phyloP scores from a whole-genome alignment of 2,113 vertebrate species.

The Cercocebus atys region DNA sequence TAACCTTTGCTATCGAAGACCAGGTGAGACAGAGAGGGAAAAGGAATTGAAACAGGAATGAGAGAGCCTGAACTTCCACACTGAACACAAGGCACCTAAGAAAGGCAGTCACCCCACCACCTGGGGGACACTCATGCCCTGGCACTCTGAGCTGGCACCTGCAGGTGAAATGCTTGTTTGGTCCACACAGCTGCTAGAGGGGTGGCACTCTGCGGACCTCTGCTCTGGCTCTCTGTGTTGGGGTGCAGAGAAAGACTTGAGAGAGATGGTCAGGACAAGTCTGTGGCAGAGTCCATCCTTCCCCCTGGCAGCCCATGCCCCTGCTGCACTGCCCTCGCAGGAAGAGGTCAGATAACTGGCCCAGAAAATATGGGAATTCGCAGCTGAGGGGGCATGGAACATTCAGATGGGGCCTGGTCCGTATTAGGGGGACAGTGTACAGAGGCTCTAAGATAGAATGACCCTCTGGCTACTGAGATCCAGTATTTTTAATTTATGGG shows the following conservation, averaged over 20 bases:
- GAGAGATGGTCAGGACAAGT: neutral
- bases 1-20: slow-evolving; percentile 80
- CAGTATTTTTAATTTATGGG: neutral
- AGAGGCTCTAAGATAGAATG: neutral
- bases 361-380: neutral
- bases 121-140: fast-evolving
- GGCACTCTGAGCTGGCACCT: too few relatives aligned
- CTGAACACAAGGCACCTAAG: fast-evolving
- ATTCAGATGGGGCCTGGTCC: neutral
- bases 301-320: neutral
- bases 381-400: neutral
- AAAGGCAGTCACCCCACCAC: neutral
- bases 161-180: neutral
- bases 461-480: neutral
- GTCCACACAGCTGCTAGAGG: neutral
- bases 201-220: neutral
- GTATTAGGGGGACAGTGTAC: neutral
- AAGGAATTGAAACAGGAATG: neutral
- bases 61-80: neutral
- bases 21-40: slow-evolving; percentile 68
- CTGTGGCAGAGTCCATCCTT: neutral
- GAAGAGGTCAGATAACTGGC: fast-evolving
- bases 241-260: neutral
- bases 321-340: neutral
- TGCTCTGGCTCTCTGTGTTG: neutral